Evolutionary conservation across 2,888 invertebrate species (phyloP), one percentile per base, ranked within the genome.

Genomic region (Smittia aterrima): DNA sequence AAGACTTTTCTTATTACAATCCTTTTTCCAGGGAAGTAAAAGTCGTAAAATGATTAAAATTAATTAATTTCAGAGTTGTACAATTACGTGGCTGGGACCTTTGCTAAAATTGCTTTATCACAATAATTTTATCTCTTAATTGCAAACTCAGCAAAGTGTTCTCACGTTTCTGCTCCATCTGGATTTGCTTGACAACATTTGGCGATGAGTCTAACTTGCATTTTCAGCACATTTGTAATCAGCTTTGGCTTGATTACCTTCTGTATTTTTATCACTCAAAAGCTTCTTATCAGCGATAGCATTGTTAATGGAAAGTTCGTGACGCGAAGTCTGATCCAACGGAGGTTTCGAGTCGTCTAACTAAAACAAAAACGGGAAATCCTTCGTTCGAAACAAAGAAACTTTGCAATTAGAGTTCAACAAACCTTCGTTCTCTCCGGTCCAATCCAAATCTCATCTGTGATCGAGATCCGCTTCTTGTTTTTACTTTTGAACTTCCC

Each of bases 401-500:
- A n/a, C 27, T 9, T 64, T 6, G 22, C n/a, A 64, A 7, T 27
- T 24, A 6, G 1, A n/a, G n/a, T n/a, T n/a, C n/a, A n/a, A n/a
- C 64, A 27, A n/a, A 64, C 64, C 27, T 64, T 27, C 9, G 7
- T 22, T 58, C 25, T 41, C 11, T 67, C 67, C 13, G 53, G 53
- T 13, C 16, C 40, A n/a, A 70, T 25, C 71, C 71, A 71, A 32
- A n/a, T 22, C 20, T 71, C 27, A 20, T 71, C 71, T 18, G 71
- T 71, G 18, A 71, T 71, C 13, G 32, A 22, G 2, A 71, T 25
- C 11, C 71, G 27, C 6, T 71, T 25, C 27, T 58, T 71, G 11
- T 7, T 58, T 16, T 54, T 24, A 13, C 38, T 32, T 58, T 71
- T 71, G 32, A 71, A 71, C 22, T 58, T 54, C 7, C 71, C 71